phyloP scores from a whole-genome alignment of 2,113 vertebrate species.

The Halcyon malimbica region DNA sequence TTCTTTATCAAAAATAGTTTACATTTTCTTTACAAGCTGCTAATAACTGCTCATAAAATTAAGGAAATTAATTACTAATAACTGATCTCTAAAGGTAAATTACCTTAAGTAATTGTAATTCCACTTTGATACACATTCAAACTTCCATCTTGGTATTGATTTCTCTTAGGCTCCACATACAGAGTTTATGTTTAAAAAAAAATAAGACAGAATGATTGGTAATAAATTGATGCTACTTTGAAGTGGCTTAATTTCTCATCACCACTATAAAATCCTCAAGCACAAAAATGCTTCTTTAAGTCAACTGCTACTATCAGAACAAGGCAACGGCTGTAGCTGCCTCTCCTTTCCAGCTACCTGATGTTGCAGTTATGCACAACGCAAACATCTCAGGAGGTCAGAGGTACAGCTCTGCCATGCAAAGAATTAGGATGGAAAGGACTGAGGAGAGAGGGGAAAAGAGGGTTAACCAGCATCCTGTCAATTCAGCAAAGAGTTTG shows the following conservation, averaged over 20 bases:
- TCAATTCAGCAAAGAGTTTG: not conserved
- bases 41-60: not conserved
- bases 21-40: not conserved
- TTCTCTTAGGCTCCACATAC: not conserved
- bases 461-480: not conserved
- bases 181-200: not conserved
- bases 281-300: not conserved
- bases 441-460: rapidly evolving
- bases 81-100: not conserved
- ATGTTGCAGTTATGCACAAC: rapidly evolving
- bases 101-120: not conserved
- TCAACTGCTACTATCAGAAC: not conserved
- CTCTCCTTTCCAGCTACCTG: not conserved
- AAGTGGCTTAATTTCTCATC: not conserved
- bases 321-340: not conserved
- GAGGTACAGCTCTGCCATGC: not conserved
- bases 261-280: not conserved
- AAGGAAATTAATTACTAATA: not conserved
- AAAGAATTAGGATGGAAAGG: not conserved
- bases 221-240: not conserved
- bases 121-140: not conserved
- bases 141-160: not conserved
- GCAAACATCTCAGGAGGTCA: not conserved
- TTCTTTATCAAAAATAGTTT: not conserved
- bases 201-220: not conserved